These are phyloP conservation scores for Trichogramma pretiosum DNA, from an alignment of 1,140 invertebrate species.

Conservation along the genomic window DNA sequence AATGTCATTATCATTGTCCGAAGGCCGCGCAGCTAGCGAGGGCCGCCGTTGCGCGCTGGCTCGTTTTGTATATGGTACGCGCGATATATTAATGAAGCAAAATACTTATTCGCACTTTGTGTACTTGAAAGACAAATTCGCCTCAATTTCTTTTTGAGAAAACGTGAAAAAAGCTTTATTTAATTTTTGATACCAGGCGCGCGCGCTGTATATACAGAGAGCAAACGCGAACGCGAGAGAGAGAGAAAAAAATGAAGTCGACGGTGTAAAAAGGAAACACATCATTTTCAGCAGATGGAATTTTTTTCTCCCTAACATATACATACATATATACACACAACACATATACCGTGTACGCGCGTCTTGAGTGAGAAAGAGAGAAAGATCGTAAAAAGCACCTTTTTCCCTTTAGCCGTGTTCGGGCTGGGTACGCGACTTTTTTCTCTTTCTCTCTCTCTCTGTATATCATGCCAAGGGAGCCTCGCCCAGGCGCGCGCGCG, in stretches of 20 bases:
- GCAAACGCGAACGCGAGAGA: background rate
- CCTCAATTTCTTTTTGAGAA: too few relatives aligned
- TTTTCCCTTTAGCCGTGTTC: constrained; percentile 23
- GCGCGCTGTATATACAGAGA: background rate
- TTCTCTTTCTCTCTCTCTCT: constrained; percentile 17
- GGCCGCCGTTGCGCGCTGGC: too few relatives aligned
- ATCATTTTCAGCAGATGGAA: background rate
- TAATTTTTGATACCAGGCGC: background rate
- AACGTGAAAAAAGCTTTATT: constrained; percentile 1
- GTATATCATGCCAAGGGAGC: constrained; percentile 9
- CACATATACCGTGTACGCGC: background rate
- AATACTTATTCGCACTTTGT: too few relatives aligned
- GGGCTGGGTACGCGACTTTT: constrained; percentile 13
- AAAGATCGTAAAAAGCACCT: constrained; percentile 27
- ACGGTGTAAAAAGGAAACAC: too few relatives aligned
- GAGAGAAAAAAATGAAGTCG: too few relatives aligned
- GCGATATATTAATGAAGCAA: too few relatives aligned
- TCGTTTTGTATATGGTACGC: too few relatives aligned
- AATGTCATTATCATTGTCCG: too few relatives aligned
- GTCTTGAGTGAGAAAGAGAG: constrained; percentile 3
- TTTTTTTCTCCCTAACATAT: background rate
- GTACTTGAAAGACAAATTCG: too few relatives aligned
- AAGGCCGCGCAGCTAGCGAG: too few relatives aligned
- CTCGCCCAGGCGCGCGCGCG: background rate
- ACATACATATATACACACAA: too few relatives aligned